A percentile compares a stretch with the other conserved stretches of the same genome.
These are phyloP conservation scores for Coelopa pilipes DNA, from an alignment of 2,888 invertebrate species.

Conservation along the genomic window DNA sequence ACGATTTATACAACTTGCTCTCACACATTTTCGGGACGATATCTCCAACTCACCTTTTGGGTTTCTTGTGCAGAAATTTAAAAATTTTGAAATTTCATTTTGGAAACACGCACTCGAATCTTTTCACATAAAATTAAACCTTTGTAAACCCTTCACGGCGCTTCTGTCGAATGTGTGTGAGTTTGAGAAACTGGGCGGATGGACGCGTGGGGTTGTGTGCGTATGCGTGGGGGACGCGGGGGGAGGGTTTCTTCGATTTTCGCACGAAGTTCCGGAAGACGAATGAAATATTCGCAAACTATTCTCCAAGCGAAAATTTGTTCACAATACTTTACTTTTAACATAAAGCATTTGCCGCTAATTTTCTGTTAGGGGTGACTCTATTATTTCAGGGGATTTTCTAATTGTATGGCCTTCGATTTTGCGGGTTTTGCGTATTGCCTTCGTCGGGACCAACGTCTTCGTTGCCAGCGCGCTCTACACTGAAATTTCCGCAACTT, in stretches of 20 bases:
- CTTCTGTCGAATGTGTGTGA: no score
- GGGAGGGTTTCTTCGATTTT: no score
- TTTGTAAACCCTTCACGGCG: neutral
- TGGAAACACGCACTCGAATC: neutral
- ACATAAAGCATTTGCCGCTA: neutral
- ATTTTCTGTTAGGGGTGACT: neutral
- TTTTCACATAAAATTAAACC: neutral
- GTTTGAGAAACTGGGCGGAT: no score
- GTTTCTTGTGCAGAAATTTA: constrained; percentile 27
- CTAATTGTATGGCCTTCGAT: neutral
- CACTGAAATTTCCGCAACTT: constrained; percentile 46
- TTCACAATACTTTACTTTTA: no score
- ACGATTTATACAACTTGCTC: no score
- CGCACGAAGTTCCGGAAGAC: no score
- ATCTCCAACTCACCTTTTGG: constrained; percentile 22
- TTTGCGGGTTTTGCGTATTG: neutral
- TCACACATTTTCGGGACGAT: no score
- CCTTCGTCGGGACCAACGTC: constrained; percentile 7
- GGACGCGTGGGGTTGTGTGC: no score
- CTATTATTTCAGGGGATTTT: neutral
- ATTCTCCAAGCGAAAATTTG: no score
- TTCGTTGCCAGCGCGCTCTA: constrained; percentile 40
- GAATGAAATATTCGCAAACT: no score
- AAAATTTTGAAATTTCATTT: constrained; percentile 36
- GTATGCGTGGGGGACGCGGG: no score